Evolutionary conservation across 2,888 invertebrate species (phyloP).

Genomic region (Serripes groenlandicus): DNA sequence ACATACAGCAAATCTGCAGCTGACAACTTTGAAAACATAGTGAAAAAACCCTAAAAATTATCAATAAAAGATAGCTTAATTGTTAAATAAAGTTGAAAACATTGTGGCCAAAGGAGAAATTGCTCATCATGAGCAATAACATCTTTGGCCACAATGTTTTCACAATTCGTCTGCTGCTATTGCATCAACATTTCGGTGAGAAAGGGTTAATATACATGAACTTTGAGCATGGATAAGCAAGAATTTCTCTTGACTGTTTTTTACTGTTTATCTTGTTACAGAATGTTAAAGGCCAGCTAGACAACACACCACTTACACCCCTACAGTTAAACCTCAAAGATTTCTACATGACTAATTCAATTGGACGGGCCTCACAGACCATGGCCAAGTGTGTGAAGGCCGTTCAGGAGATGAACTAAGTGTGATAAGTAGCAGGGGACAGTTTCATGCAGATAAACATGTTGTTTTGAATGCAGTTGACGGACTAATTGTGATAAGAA

Average conservation of each 20-base stretch:
- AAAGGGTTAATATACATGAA: neutral
- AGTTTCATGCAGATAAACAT: too few relatives aligned
- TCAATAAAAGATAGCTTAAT: too few relatives aligned
- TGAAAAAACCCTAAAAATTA: too few relatives aligned
- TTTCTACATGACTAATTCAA: conserved; percentile 96
- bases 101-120: neutral
- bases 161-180: neutral
- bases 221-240: neutral
- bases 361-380: conserved; percentile 98
- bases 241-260: too few relatives aligned
- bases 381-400: conserved; percentile 99
- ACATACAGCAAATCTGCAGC: too few relatives aligned
- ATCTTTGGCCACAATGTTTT: neutral
- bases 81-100: too few relatives aligned
- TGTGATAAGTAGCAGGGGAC: neutral
- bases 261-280: conserved; percentile 80
- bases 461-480: neutral
- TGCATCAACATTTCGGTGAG: neutral
- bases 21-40: too few relatives aligned
- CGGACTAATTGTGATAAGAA: neutral
- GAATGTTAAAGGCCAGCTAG: conserved; percentile 85
- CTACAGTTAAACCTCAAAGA: conserved; percentile 90
- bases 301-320: conserved; percentile 87
- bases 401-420: conserved; percentile 87
- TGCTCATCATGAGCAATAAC: neutral